Conservation (phyloP, 2,888 invertebrate species). For the Smittia aterrima region DNA sequence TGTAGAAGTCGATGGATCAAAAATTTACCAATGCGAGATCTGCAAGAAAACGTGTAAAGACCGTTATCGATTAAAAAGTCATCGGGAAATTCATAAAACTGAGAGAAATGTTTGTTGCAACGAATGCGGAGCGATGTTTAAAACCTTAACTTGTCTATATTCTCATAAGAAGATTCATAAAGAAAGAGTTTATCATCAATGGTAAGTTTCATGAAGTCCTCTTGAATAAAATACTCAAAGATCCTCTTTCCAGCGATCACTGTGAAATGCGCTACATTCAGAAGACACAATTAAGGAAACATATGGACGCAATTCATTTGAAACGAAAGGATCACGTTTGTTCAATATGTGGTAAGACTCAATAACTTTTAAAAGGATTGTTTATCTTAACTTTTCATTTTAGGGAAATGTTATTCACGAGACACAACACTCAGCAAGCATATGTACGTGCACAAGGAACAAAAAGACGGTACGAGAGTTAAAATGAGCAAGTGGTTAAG, state of each 20-base stretch:
- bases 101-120: constrained; percentile 22
- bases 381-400: neutral
- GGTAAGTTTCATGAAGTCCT: neutral
- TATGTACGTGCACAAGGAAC: constrained; percentile 30
- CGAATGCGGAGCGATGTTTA: constrained; percentile 31
- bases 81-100: constrained; percentile 5
- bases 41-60: constrained; percentile 18
- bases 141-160: constrained; percentile 20
- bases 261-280: constrained; percentile 34
- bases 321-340: constrained; percentile 22
- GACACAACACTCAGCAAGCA: constrained; percentile 32
- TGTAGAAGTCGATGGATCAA: constrained; percentile 9
- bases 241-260: neutral
- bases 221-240: neutral
- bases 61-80: constrained; percentile 9
- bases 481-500: too few relatives aligned
- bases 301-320: constrained; percentile 38
- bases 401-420: constrained; percentile 29
- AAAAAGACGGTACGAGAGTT: constrained; percentile 2
- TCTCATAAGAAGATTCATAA: constrained; percentile 30
- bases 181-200: constrained; percentile 25
- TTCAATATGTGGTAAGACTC: constrained; percentile 10
- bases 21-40: constrained; percentile 31
- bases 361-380: neutral
- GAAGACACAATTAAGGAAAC: constrained; percentile 21